These are phyloP conservation scores for Scolopax rusticola DNA, from an alignment of 2,797 vertebrate species.

Conservation along the genomic window DNA sequence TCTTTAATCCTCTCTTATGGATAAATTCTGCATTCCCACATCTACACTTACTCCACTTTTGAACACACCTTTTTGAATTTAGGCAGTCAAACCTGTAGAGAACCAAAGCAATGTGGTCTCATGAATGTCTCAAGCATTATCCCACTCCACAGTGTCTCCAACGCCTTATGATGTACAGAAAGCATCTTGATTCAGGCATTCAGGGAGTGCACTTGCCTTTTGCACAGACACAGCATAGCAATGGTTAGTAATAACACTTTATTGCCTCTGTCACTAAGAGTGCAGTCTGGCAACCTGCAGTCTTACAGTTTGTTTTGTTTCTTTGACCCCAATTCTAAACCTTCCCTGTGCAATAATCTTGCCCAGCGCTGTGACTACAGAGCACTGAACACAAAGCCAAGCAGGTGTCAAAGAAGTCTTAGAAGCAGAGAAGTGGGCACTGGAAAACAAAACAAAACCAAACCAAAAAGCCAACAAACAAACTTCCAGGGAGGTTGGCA, in stretches of 20 bases:
- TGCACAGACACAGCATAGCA: fast-evolving
- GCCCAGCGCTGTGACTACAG: background rate
- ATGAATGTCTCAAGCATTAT: background rate
- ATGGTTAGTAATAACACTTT: background rate
- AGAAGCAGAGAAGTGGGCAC: background rate
- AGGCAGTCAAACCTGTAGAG: background rate
- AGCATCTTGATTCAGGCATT: background rate
- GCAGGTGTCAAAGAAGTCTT: background rate
- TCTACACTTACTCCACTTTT: background rate
- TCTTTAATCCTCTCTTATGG: background rate
- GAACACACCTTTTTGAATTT: background rate
- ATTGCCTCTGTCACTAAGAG: background rate
- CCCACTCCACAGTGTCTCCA: background rate
- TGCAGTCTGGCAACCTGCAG: background rate
- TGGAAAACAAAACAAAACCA: background rate
- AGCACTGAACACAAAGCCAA: background rate
- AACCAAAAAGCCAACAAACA: background rate
- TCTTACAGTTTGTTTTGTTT: background rate
- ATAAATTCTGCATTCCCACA: background rate
- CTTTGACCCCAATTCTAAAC: background rate
- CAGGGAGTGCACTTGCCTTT: background rate
- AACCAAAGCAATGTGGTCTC: background rate
- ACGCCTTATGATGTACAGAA: background rate
- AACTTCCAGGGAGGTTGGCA: background rate
- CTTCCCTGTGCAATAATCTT: background rate